Evolutionary conservation across 2,797 vertebrate genomes (phyloP), one percentile per base, ranked within the genome.

Genomic region (Cheirogaleus major): DNA sequence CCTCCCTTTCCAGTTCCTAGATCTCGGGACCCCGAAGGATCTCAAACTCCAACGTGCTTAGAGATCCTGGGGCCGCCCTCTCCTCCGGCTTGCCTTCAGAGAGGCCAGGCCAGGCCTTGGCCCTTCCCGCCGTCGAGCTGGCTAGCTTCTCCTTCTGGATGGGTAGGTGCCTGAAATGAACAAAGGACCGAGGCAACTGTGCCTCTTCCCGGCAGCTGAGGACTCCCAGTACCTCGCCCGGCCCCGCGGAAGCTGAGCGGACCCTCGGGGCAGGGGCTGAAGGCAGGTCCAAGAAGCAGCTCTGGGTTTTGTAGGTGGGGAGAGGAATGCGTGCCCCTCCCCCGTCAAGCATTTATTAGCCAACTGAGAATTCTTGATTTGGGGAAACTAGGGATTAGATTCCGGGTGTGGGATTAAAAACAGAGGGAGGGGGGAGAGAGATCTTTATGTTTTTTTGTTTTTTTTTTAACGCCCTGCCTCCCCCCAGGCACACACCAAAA

Each of bases 361-460:
- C 91, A 63, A 22, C 27, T 25, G 41, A 93, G 52, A 93, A 95
- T 95, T 96, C 73, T 82, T 85, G 59, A 85, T 95, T 90, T 90
- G 69, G 73, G 73, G 35, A 48, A 87, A 32, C 45, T 22, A 27
- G 63, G 81, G 35, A 35, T 89, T 79, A 41, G 78, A 82, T 48
- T 67, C 15, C 72, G 89, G 35, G 63, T 65, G 52, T 93, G 38
- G 57, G 25, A 55, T 69, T 38, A 41, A 61, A 65, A 65, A 17
- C 14, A 30, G 55, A 20, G 55, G 22, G 61, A 15, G 5, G 27
- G 61, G 30, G 61, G 30, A 3, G 35, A 59, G 45, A 76, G 23
- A 23, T 72, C 61, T 85, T 91, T 57, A 63, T 83, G 69, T 41
- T 92, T 55, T 69, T 79, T 82, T 15, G n/a, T n/a, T 43, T 45